Conservation (phyloP, 1,140 invertebrate species). For the Temnothorax nylanderi region DNA sequence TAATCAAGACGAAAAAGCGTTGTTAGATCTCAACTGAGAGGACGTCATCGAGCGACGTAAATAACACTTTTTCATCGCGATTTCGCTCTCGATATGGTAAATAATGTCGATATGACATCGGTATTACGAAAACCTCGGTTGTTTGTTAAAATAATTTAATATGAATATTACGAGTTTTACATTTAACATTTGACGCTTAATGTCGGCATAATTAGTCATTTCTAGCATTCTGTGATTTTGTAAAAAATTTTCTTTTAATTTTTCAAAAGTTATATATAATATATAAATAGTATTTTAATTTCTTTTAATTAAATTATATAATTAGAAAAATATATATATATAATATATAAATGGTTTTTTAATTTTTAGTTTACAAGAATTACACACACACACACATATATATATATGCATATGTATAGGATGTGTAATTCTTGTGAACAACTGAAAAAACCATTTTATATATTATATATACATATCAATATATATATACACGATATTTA, state of each 20-base stretch:
- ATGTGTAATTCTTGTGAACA: too few species aligned
- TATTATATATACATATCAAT: too few species aligned
- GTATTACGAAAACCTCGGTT: not conserved
- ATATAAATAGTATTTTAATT: too few species aligned
- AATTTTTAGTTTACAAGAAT: too few species aligned
- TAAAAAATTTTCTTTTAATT: not conserved
- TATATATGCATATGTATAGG: too few species aligned
- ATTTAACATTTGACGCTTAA: not conserved
- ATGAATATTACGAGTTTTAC: not conserved
- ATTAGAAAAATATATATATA: too few species aligned
- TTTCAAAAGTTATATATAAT: too few species aligned
- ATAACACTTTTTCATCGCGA: not conserved
- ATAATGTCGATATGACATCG: not conserved
- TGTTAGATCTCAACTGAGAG: not conserved
- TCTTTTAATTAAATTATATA: too few species aligned
- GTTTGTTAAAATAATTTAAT: not conserved
- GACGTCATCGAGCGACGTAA: not conserved
- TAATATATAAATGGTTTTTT: too few species aligned
- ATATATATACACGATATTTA: too few species aligned
- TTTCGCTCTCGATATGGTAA: not conserved
- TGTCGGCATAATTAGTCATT: not conserved
- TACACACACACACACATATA: too few species aligned
- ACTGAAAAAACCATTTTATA: too few species aligned
- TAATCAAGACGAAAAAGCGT: not conserved
- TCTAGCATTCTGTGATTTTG: not conserved